Conservation (phyloP, 1,140 invertebrate genomes). For the Babylonia areolata region DNA sequence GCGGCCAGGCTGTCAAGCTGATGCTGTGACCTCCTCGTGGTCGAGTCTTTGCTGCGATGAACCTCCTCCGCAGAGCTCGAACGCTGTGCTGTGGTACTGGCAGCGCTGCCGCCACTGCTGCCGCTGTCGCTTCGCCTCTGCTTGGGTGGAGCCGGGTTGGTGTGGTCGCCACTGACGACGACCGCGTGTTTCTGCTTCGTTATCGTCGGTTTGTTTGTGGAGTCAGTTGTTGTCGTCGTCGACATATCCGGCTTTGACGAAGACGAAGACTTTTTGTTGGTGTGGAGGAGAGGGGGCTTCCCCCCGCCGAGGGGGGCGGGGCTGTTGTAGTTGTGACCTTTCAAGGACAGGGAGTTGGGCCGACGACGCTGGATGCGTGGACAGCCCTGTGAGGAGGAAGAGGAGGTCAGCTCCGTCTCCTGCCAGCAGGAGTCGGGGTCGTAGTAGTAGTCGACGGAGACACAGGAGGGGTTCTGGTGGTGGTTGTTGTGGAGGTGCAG, state of each 20-base stretch:
- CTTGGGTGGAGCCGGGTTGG: neutral
- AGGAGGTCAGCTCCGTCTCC: constrained; percentile 38
- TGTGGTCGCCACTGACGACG: neutral
- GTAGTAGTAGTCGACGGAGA: constrained; percentile 40
- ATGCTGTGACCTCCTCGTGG: constrained; percentile 29
- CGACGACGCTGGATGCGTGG: constrained; percentile 39
- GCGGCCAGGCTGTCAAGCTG: too few species aligned
- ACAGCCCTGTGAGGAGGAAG: constrained; percentile 13
- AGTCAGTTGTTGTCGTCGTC: neutral
- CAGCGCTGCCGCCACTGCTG: too few species aligned
- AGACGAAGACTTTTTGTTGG: constrained; percentile 11
- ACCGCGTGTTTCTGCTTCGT: too few species aligned
- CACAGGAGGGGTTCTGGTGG: too few species aligned
- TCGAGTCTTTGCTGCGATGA: too few species aligned
- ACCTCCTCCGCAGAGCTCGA: neutral
- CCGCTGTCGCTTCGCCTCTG: neutral
- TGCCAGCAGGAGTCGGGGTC: constrained; percentile 51
- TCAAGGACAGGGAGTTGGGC: constrained; percentile 68
- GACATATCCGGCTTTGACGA: too few species aligned
- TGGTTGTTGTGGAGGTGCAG: constrained; percentile 24
- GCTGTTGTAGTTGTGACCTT: constrained; percentile 63
- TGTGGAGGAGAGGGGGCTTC: too few species aligned
- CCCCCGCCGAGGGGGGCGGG: neutral
- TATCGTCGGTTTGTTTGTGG: neutral
- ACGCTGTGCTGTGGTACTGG: too few species aligned